These are phyloP conservation scores for Drosophila macrospina DNA, from an alignment of 2,888 invertebrate species.

Conservation along the genomic window DNA sequence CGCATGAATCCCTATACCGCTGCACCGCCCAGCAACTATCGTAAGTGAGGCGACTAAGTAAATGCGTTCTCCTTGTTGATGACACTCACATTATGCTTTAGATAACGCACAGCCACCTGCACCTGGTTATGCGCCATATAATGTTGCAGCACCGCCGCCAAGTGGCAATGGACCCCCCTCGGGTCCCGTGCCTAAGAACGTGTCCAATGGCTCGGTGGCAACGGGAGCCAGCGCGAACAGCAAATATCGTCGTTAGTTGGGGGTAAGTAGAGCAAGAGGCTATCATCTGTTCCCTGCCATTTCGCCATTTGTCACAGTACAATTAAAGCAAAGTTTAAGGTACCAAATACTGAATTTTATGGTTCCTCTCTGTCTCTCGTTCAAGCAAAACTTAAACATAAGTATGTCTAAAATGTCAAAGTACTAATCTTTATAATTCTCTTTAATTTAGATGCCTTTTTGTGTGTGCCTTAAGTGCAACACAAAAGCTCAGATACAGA, in stretches of 20 bases:
- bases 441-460: constrained; percentile 82
- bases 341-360: constrained; percentile 41
- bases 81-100: constrained; percentile 20
- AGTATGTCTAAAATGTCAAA: constrained; percentile 34
- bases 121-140: constrained; percentile 70
- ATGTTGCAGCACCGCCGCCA: constrained; percentile 61
- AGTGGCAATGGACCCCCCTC: constrained; percentile 50
- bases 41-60: constrained; percentile 48
- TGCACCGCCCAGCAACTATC: constrained; percentile 69
- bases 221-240: constrained; percentile 68
- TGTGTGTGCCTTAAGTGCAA: constrained; percentile 65
- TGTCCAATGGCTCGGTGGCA: constrained; percentile 67
- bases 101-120: constrained; percentile 66
- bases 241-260: constrained; percentile 73
- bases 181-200: constrained; percentile 63
- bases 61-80: not conserved
- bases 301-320: constrained; percentile 29
- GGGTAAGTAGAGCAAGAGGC: constrained; percentile 56
- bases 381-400: constrained; percentile 1
- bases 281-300: constrained; percentile 13
- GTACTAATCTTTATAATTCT: constrained; percentile 76
- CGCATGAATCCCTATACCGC: constrained; percentile 89
- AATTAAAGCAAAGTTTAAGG: constrained; percentile 45
- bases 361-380: constrained; percentile 8
- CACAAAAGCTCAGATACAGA: constrained; percentile 55